Base-by-base conservation (phyloP, 2,888 invertebrate species). In the Amorpha juglandis region DNA sequence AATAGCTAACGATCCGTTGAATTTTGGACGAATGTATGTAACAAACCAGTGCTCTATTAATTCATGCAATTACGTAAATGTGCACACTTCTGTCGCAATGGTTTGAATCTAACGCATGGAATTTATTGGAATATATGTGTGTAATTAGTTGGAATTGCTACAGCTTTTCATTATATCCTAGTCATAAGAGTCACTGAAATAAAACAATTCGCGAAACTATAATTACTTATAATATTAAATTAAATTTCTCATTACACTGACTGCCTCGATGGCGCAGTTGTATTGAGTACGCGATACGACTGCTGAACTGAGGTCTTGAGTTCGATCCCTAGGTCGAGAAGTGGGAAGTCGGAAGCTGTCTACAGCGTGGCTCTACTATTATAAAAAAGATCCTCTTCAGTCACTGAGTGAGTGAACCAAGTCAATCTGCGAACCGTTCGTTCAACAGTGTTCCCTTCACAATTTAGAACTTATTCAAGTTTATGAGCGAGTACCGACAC, bases 401-500 rank as follows among this genome's bases (percentile, higher is more conserved):
- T 9, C 9, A 9, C 38, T 0, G 3, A 38, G 38, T 38, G 6
- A 38, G 7, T 38, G 9, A 45, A 45, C 7, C 14, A 12, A 12
- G 14, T 62, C 19, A 11, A 38, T 9, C 1, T 35, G 19, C 42
- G 19, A 19, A 1, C 14, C 6, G 42, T 45, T 38, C 62, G 19
- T n/a, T 33, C 52, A 52, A 33, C 16, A 33, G 62, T 70, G 70
- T 65, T 72, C 70, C 69, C 67, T 51, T 68, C 65, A 70, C 78
- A 78, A 83, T 84, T 84, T 83, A 82, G 79, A 79, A 77, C 77
- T 76, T 79, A 81, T 79, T 81, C 79, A 78, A 78, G 73, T 81
- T 80, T 78, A 79, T 75, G 77, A 74, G 69, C 75, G 74, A 69
- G 67, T 67, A 75, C 75, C 77, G 78, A 81, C 78, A 78, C 76